Evolutionary conservation across 1,140 invertebrate species (phyloP), one percentile per base, ranked within the genome.

Genomic region (Hyles vespertilio): DNA sequence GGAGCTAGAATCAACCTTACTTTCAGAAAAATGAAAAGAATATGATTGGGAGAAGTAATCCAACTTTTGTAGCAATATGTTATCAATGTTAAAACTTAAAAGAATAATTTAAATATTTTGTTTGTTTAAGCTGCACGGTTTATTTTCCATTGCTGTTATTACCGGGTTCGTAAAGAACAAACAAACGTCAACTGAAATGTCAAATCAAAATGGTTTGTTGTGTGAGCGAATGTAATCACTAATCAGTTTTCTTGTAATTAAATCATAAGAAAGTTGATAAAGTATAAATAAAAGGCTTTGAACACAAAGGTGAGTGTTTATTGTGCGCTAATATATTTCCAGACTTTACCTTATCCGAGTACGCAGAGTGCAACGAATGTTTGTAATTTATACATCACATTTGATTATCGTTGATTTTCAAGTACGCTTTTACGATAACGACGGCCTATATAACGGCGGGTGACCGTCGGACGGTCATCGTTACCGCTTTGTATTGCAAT

Each of bases 1-100:
- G 90, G 89, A 44, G 79, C 92, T 43, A 81, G 94, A 76, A 91
- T 95, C 43, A 95, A 95, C 85, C 89, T 95, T 74, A 95, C 94
- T 11, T 95, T 95, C 70, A 84, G 93, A 63, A 92, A 91, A 72
- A 84, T 88, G 68, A 59, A 65, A 55, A 8, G n/a, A 10, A 8
- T 58, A 63, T 50, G 34, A 47, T 2, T 22, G 22, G 22, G 22
- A 22, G 22, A 22, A 22, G 22, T 22, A 22, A 22, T 22, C 0
- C 2, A 2, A 22, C 22, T 22, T n/a, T n/a, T 22, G 22, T 22
- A 22, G 22, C 22, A 2, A 22, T 1, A 22, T 22, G 22, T 22
- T 22, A 2, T 22, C n/a, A n/a, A n/a, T n/a, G n/a, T n/a, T n/a
- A n/a, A n/a, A 22, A 22, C 1, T 22, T 22, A 22, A 22, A 22